Base-by-base conservation (phyloP, 2,797 vertebrate genomes). In the Platalea minor region DNA sequence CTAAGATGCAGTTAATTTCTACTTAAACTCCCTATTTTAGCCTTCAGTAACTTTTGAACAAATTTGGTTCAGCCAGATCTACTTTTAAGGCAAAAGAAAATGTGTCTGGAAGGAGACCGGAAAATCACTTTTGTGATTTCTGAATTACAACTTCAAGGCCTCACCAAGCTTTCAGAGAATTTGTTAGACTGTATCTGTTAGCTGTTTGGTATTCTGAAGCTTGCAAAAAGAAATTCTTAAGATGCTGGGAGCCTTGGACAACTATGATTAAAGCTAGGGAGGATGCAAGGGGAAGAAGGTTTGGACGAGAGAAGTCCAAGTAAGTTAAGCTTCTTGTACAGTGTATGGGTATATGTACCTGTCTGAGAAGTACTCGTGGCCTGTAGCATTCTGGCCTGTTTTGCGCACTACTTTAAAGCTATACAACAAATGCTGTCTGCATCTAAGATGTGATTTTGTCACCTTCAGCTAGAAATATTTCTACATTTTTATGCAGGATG, bases 401-500 rank as follows among this genome's bases (percentile, higher is more conserved):
- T 83, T 53, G 35, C n/a, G 35, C 29, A 39, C 45, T 68, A 8
- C 15, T 69, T 56, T 67, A 77, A 69, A 85, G 41, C 28, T 59
- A 25, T 37, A 19, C 74, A 80, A 70, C 19, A 87, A 78, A 68
- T 41, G 3, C n/a, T 64, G 14, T 65, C 29, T 89, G n/a, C 19
- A 25, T 72, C 31, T 48, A 48, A 80, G 74, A 65, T 35, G 15
- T 63, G 41, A 29, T 72, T 67, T 89, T 50, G 37, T 84, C 53
- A 50, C 43, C 7, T 54, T 89, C 54, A 63, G 9, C 56, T 50
- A 67, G 67, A 89, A 88, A 88, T 86, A 59, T 60, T 89, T 56
- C 64, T 88, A 72, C 33, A 13, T 94, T 65, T 92, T 72, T 87
- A 68, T 96, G 31, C 88, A 99, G 99, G 99, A 99, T 94, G 99